phyloP scores from a whole-genome alignment of 1,140 invertebrate genomes.

The Hirudo medicinalis region DNA sequence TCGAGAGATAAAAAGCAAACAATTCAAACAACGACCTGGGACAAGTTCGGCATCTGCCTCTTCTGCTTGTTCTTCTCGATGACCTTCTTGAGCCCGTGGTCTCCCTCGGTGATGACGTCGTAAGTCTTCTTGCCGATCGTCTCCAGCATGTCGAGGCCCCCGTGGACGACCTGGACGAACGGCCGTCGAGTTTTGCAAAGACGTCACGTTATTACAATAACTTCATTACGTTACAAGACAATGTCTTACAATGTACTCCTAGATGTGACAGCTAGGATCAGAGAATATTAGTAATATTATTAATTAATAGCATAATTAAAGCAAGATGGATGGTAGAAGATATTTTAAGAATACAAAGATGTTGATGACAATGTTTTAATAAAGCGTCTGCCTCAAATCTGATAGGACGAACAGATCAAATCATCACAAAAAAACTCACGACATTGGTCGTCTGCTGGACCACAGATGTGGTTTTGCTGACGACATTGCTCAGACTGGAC shows the following conservation, averaged over 20 bases:
- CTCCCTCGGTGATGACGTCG: conserved; percentile 75
- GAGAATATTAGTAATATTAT: too few relatives aligned
- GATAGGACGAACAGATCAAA: too few relatives aligned
- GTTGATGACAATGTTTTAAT: too few relatives aligned
- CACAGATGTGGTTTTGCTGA: conserved; percentile 34
- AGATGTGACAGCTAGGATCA: too few relatives aligned
- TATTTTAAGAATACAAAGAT: too few relatives aligned
- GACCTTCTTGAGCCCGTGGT: conserved; percentile 66
- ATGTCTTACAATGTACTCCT: too few relatives aligned
- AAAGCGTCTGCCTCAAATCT: too few relatives aligned
- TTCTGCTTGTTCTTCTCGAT: conserved; percentile 48
- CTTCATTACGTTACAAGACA: too few relatives aligned
- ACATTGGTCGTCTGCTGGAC: conserved; percentile 27
- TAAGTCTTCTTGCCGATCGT: conserved; percentile 83
- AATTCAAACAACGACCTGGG: conserved; percentile 29
- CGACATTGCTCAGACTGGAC: conserved; percentile 10
- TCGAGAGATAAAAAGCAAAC: not conserved
- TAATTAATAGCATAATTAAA: too few relatives aligned
- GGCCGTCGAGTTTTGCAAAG: conserved; percentile 47
- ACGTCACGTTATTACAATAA: conserved; percentile 20
- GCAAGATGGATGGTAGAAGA: too few relatives aligned
- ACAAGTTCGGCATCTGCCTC: conserved; percentile 43
- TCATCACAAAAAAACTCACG: conserved; percentile 1
- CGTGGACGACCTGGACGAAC: conserved; percentile 63
- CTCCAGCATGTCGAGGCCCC: conserved; percentile 74